These are phyloP conservation scores for Halictus quadricinctus DNA, from an alignment of 2,888 invertebrate species.

Conservation along the genomic window DNA sequence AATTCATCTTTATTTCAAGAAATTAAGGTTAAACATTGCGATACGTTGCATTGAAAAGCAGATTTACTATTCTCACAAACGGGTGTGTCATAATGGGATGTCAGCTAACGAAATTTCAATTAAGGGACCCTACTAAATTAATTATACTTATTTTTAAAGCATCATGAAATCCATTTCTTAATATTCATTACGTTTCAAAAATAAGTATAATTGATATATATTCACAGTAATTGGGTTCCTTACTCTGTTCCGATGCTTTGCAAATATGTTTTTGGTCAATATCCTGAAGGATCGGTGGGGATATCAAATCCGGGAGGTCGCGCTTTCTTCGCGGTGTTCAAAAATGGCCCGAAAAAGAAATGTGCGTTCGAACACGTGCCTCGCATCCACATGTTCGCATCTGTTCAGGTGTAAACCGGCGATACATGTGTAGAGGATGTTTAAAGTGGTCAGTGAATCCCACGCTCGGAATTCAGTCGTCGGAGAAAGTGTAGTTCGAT, in stretches of 20 bases:
- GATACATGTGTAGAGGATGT: constrained; percentile 20
- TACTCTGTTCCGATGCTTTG: too few relatives aligned
- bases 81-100: background rate
- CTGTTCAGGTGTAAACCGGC: constrained; percentile 17
- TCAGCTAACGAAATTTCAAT: background rate
- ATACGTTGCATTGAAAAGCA: background rate
- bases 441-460: constrained; percentile 58
- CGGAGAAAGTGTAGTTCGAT: constrained; percentile 75
- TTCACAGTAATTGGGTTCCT: too few relatives aligned
- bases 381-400: constrained; percentile 19
- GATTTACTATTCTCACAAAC: background rate
- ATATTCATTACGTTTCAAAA: too few relatives aligned
- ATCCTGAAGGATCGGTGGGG: background rate
- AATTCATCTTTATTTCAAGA: constrained; percentile 7
- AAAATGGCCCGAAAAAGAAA: constrained; percentile 11
- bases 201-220: too few relatives aligned
- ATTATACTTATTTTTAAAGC: too few relatives aligned
- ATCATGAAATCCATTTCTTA: too few relatives aligned
- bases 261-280: background rate
- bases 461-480: constrained; percentile 73
- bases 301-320: background rate
- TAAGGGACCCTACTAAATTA: too few relatives aligned
- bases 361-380: constrained; percentile 26
- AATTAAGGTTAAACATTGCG: constrained; percentile 3
- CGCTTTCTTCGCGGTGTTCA: background rate